A percentile compares a stretch with the other conserved stretches of the same genome.
These are phyloP conservation scores for Drosophila lutescens DNA, from an alignment of 2,888 invertebrate species.

Conservation along the genomic window DNA sequence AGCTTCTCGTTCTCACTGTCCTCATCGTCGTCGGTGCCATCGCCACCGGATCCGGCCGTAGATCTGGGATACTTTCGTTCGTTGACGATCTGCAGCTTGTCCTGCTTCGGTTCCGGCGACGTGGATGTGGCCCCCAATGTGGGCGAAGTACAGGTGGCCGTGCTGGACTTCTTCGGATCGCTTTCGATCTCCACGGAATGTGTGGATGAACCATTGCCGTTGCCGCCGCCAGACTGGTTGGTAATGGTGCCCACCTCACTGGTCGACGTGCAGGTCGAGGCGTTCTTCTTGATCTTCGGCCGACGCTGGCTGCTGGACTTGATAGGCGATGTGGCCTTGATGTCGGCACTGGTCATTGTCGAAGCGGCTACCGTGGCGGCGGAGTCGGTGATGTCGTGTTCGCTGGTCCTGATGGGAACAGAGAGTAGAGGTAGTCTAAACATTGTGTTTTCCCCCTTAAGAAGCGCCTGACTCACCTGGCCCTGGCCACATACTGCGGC, in stretches of 20 bases:
- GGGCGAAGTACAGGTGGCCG: constrained; percentile 38
- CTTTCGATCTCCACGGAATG: constrained; percentile 62
- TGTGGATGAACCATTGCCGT: constrained; percentile 41
- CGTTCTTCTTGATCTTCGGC: constrained; percentile 81
- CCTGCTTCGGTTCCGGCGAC: constrained; percentile 72
- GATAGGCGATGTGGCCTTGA: constrained; percentile 79
- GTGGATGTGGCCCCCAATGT: constrained; percentile 20
- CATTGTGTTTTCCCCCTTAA: neutral
- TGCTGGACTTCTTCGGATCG: constrained; percentile 53
- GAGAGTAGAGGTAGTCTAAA: neutral
- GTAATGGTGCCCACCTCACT: constrained; percentile 73
- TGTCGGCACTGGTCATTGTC: constrained; percentile 68
- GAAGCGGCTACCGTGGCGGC: constrained; percentile 67
- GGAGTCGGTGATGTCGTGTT: constrained; percentile 52
- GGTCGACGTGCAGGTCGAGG: constrained; percentile 74
- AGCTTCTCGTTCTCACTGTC: constrained; percentile 93
- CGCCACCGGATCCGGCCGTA: constrained; percentile 32
- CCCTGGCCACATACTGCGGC: constrained; percentile 83
- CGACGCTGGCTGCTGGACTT: constrained; percentile 82
- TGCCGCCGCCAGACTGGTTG: constrained; percentile 26
- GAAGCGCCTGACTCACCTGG: constrained; percentile 50
- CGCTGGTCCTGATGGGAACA: constrained; percentile 42
- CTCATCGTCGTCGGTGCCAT: constrained; percentile 86
- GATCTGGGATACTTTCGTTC: constrained; percentile 85
- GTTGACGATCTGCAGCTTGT: constrained; percentile 87